A percentile compares a stretch with the other conserved stretches of the same genome.
These are phyloP conservation scores for Drosophila emarginata DNA, from an alignment of 2,888 invertebrate genomes.

Conservation along the genomic window DNA sequence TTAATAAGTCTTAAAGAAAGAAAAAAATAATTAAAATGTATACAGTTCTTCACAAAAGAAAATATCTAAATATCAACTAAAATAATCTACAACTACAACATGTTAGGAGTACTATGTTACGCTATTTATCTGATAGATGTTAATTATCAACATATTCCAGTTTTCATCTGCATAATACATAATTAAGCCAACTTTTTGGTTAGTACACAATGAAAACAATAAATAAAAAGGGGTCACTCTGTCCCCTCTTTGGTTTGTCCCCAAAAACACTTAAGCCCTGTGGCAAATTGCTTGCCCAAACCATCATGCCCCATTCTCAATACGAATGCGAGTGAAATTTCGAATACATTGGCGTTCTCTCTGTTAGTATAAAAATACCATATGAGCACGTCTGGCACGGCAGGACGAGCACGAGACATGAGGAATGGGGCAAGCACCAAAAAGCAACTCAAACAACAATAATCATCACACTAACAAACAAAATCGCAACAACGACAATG, in stretches of 20 bases:
- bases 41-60: too few relatives aligned
- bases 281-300: slow-evolving; percentile 59
- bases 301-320: slow-evolving; percentile 45
- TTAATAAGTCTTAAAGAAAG: too few relatives aligned
- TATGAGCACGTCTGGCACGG: slow-evolving; percentile 65
- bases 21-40: too few relatives aligned
- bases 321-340: neutral
- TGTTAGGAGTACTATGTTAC: neutral
- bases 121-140: neutral
- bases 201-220: slow-evolving; percentile 40
- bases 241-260: neutral
- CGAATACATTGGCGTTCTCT: slow-evolving; percentile 1
- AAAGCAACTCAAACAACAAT: slow-evolving; percentile 55
- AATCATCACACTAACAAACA: slow-evolving; percentile 69
- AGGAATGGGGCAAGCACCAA: slow-evolving; percentile 32
- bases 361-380: slow-evolving; percentile 21
- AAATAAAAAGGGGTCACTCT: slow-evolving; percentile 69
- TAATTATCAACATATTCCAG: neutral
- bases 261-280: slow-evolving; percentile 16
- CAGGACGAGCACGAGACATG: neutral
- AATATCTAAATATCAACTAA: too few relatives aligned
- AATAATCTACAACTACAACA: neutral
- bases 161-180: neutral
- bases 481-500: slow-evolving; percentile 63
- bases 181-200: slow-evolving; percentile 2